Evolutionary conservation across 2,113 vertebrate species (phyloP).

Genomic region (Benitochromis conjunctus): DNA sequence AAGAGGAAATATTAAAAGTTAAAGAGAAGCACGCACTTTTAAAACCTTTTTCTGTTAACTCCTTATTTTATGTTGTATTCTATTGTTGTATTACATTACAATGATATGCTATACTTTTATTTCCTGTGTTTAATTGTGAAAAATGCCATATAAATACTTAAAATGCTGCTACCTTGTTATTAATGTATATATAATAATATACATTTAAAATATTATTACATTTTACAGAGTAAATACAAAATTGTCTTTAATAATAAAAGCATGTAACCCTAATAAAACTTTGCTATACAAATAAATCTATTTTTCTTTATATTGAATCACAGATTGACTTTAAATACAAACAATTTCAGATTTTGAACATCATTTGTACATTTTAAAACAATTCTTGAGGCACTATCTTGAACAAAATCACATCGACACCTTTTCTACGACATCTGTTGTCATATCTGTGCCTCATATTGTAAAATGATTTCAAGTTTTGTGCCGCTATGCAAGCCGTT

Average conservation of each 20-base stretch:
- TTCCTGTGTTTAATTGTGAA: background rate
- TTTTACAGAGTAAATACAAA: background rate
- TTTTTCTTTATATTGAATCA: background rate
- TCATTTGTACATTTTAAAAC: background rate
- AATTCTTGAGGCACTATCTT: background rate
- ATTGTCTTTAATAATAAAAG: background rate
- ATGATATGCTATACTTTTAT: background rate
- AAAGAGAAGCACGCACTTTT: background rate
- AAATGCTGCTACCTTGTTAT: background rate
- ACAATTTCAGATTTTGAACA: background rate
- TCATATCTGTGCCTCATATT: background rate
- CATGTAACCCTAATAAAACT: background rate
- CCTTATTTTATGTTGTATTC: background rate
- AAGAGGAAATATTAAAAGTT: background rate
- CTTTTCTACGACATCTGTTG: background rate
- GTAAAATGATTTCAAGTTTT: background rate
- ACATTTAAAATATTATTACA: background rate
- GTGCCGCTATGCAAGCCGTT: background rate
- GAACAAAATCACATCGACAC: background rate
- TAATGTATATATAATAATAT: background rate
- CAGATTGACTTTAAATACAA: background rate
- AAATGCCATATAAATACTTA: background rate
- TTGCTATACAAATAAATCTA: background rate
- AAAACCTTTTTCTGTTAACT: background rate
- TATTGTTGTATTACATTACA: background rate